Evolutionary conservation across 2,113 vertebrate genomes (phyloP).

Genomic region (Parus major): DNA sequence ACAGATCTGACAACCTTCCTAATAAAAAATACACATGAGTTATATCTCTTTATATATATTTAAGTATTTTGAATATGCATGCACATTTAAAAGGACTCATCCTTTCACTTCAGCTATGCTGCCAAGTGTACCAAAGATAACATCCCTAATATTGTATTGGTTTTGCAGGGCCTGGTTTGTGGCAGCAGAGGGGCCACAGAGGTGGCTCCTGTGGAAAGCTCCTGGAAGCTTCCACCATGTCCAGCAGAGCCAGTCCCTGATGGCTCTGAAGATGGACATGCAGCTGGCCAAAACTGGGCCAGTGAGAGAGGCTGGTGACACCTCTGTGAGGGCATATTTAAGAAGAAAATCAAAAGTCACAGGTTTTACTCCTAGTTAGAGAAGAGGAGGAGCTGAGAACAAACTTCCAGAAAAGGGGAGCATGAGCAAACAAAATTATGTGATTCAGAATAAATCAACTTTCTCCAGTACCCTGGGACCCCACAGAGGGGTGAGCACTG

Average conservation of each 20-base stretch:
- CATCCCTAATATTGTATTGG: not conserved
- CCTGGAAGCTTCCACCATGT: not conserved
- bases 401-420: not conserved
- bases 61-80: not conserved
- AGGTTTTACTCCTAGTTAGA: not conserved
- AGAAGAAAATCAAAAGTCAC: not conserved
- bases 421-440: not conserved
- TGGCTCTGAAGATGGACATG: not conserved
- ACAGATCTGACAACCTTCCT: not conserved
- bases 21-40: not conserved
- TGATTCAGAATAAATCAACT: not conserved
- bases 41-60: not conserved
- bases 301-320: not conserved
- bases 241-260: not conserved
- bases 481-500: not conserved
- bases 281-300: not conserved
- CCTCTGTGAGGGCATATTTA: not conserved
- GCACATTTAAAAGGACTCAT: not conserved
- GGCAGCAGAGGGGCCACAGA: not conserved
- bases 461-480: not conserved
- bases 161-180: not conserved
- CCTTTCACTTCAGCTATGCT: not conserved
- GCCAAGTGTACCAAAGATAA: not conserved
- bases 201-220: not conserved
- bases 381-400: not conserved